A percentile compares a stretch with the other conserved stretches of the same genome.
phyloP scores from a whole-genome alignment of 2,888 invertebrate genomes.

The Coremacera marginata region DNA sequence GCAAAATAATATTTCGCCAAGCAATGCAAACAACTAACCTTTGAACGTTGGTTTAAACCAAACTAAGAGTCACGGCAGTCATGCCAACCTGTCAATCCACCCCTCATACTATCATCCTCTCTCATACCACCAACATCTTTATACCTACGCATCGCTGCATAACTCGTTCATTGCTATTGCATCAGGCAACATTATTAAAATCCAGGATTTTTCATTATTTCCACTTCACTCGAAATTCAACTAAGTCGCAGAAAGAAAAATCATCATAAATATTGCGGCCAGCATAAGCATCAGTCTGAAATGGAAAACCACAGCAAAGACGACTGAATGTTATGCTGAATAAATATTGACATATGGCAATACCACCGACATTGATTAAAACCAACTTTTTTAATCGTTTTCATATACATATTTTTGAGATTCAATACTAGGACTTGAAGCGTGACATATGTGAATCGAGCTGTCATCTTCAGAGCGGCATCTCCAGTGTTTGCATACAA shows the following conservation, averaged over 20 bases:
- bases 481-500: neutral
- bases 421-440: neutral
- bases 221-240: neutral
- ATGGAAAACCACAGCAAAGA: neutral
- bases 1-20: conserved; percentile 25
- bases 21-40: neutral
- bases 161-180: neutral
- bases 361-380: conserved; percentile 32
- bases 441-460: neutral
- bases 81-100: neutral
- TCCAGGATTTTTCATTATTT: conserved; percentile 28
- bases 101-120: neutral
- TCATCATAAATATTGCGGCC: neutral
- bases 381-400: conserved; percentile 31
- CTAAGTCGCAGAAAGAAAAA: neutral
- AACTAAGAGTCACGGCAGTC: neutral
- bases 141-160: neutral
- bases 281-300: neutral
- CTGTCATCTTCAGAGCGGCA: neutral
- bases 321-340: conserved; percentile 22
- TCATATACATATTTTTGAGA: neutral
- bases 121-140: neutral
- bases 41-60: neutral
- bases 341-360: conserved; percentile 38
- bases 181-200: conserved; percentile 16